These are phyloP conservation scores for Suncus etruscus DNA, from an alignment of 2,113 vertebrate species.

Conservation along the genomic window DNA sequence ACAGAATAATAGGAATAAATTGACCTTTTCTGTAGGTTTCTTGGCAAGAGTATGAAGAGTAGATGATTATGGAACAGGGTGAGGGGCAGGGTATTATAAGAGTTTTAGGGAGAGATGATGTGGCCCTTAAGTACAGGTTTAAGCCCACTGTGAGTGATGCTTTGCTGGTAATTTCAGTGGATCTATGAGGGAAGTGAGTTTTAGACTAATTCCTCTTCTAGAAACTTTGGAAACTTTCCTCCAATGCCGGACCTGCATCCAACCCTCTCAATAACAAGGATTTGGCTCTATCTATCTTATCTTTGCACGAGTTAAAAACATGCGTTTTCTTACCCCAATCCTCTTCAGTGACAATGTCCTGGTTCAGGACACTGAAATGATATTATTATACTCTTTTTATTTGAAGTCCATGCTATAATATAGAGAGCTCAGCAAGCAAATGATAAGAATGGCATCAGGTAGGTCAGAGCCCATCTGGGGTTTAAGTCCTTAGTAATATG, in stretches of 20 bases:
- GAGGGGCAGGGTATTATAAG: background rate
- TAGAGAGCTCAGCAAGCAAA: background rate
- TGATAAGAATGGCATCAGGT: background rate
- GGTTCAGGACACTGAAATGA: background rate
- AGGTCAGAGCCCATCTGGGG: background rate
- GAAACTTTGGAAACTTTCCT: background rate
- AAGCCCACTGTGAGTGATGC: background rate
- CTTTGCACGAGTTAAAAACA: background rate
- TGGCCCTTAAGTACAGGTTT: background rate
- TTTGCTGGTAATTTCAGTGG: conserved; percentile 14
- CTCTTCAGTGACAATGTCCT: background rate
- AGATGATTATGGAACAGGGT: background rate
- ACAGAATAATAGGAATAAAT: background rate
- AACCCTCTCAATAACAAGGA: background rate
- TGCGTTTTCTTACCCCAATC: background rate
- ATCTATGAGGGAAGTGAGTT: background rate
- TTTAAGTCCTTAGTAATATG: background rate
- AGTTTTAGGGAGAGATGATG: background rate
- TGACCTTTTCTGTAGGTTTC: background rate
- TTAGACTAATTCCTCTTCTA: background rate
- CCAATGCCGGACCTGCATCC: background rate
- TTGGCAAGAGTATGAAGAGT: background rate
- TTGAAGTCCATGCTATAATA: background rate
- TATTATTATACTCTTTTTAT: background rate
- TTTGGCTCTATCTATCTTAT: background rate